A percentile compares a stretch with the other conserved stretches of the same genome.
Conservation (phyloP, 2,797 vertebrate genomes). For the Nyctibius grandis region DNA sequence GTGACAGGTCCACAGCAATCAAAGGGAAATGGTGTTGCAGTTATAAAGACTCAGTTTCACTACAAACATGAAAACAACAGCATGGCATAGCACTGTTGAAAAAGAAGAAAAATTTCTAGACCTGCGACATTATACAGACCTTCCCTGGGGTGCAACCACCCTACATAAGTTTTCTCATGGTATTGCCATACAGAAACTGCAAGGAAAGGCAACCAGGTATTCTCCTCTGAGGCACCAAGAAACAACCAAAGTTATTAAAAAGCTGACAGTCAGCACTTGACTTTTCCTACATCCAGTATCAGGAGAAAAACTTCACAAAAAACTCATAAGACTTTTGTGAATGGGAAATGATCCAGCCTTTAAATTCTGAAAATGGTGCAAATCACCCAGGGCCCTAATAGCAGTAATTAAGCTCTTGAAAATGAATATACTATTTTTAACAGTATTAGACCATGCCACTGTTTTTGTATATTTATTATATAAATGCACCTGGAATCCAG, state of each 20-base stretch:
- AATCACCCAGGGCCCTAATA: neutral
- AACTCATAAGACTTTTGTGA: neutral
- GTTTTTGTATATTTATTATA: neutral
- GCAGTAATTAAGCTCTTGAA: neutral
- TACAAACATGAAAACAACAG: neutral
- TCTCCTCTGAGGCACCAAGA: neutral
- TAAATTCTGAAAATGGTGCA: neutral
- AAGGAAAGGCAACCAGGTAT: neutral
- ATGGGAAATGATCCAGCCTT: neutral
- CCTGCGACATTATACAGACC: neutral
- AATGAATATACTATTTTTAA: neutral
- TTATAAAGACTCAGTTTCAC: neutral
- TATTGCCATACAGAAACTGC: neutral
- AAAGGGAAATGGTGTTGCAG: neutral
- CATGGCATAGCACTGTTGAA: neutral
- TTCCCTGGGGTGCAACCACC: neutral
- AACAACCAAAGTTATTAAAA: neutral
- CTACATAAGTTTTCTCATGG: neutral
- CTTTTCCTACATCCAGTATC: neutral
- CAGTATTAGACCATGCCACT: neutral
- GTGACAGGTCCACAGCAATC: neutral
- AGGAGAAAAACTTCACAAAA: neutral
- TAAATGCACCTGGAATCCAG: neutral
- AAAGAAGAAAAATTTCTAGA: neutral
- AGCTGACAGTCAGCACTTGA: neutral